These are phyloP conservation scores for Liposcelis brunnea DNA, from an alignment of 2,888 invertebrate species.

Conservation along the genomic window DNA sequence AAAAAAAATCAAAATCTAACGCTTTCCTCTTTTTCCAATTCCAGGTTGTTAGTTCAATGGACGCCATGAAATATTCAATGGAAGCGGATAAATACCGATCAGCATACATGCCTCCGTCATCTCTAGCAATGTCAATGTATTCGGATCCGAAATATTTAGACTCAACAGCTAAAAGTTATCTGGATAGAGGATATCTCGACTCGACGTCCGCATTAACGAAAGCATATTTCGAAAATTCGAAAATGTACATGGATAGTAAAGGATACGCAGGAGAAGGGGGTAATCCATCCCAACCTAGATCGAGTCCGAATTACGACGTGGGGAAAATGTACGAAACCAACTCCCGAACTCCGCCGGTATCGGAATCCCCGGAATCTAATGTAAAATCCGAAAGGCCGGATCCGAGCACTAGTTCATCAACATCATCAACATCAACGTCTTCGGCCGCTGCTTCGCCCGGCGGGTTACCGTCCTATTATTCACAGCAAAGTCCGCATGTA, in stretches of 20 bases:
- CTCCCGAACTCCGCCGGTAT: slow-evolving; percentile 14
- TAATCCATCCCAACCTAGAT: slow-evolving; percentile 9
- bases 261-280: slow-evolving; percentile 46
- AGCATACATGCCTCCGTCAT: slow-evolving; percentile 44
- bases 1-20: slow-evolving; percentile 13
- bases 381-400: slow-evolving; percentile 21
- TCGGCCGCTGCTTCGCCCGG: slow-evolving; percentile 46
- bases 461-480: slow-evolving; percentile 36
- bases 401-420: slow-evolving; percentile 28
- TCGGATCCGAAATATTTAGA: slow-evolving; percentile 49
- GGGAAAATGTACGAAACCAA: slow-evolving; percentile 11
- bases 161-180: slow-evolving; percentile 34
- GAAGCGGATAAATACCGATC: slow-evolving; percentile 60
- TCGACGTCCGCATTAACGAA: slow-evolving; percentile 46
- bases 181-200: slow-evolving; percentile 49
- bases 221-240: slow-evolving; percentile 49
- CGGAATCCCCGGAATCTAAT: slow-evolving; percentile 11
- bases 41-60: slow-evolving; percentile 58
- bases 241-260: slow-evolving; percentile 57
- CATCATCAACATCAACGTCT: slow-evolving; percentile 36
- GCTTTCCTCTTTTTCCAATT: slow-evolving; percentile 20
- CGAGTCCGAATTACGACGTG: slow-evolving; percentile 12
- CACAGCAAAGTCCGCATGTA: slow-evolving; percentile 11
- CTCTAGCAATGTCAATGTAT: slow-evolving; percentile 52
- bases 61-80: slow-evolving; percentile 60